These are phyloP conservation scores for Shargacucullia verbasci DNA, from an alignment of 2,888 invertebrate genomes.

Conservation along the genomic window DNA sequence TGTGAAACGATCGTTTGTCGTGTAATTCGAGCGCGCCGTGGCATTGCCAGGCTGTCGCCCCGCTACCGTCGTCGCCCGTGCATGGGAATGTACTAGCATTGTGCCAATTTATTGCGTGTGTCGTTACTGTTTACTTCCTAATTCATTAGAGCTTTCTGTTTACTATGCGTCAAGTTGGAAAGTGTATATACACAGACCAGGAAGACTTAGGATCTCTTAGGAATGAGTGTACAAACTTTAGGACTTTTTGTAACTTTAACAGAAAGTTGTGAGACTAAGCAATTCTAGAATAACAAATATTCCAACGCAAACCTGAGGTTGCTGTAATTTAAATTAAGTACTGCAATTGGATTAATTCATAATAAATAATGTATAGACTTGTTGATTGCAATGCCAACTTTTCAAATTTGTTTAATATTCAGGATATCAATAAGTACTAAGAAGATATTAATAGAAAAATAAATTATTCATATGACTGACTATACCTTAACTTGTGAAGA, in stretches of 20 bases:
- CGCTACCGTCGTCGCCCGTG: slow-evolving; percentile 20
- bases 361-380: too few species aligned
- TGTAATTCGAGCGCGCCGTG: slow-evolving; percentile 26
- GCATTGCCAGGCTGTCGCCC: slow-evolving; percentile 21
- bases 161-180: slow-evolving; percentile 28
- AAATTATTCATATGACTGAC: too few species aligned
- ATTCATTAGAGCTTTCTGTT: slow-evolving; percentile 49
- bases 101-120: slow-evolving; percentile 56
- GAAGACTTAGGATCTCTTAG: neutral
- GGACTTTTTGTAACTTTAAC: neutral
- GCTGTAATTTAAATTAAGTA: too few species aligned
- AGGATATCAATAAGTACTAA: too few species aligned
- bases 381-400: too few species aligned
- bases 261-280: slow-evolving; percentile 4
- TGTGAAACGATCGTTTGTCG: slow-evolving; percentile 7
- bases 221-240: neutral
- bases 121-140: slow-evolving; percentile 61
- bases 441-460: too few species aligned
- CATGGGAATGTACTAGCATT: slow-evolving; percentile 51
- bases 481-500: too few species aligned
- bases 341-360: too few species aligned
- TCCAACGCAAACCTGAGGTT: too few species aligned
- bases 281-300: too few species aligned
- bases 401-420: too few species aligned
- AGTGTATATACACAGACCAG: slow-evolving; percentile 25